phyloP scores from a whole-genome alignment of 2,888 invertebrate genomes.

The Dusona sp. region DNA sequence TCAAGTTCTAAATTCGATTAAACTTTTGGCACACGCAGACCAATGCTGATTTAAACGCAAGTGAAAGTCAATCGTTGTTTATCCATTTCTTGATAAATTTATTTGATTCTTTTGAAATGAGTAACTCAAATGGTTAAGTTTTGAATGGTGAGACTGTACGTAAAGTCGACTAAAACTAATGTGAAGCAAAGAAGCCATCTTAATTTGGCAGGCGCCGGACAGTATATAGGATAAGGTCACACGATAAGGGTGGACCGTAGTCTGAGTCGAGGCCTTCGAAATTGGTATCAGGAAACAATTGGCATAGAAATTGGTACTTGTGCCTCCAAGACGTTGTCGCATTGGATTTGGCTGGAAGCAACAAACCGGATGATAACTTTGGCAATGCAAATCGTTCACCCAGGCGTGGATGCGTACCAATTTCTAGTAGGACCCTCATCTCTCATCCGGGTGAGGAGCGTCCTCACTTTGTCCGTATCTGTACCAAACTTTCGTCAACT shows the following conservation, averaged over 20 bases:
- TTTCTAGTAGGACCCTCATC: constrained; percentile 36
- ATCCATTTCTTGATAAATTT: background rate
- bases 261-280: constrained; percentile 45
- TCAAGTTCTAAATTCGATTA: background rate
- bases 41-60: background rate
- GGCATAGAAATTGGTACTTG: constrained; percentile 79
- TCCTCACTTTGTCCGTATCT: constrained; percentile 18
- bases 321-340: constrained; percentile 39
- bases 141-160: constrained; percentile 5
- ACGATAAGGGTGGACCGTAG: background rate
- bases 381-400: constrained; percentile 74
- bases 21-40: background rate
- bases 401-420: constrained; percentile 51
- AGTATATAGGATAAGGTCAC: constrained; percentile 14
- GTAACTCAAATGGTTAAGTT: background rate
- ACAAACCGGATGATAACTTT: constrained; percentile 71
- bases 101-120: background rate
- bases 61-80: background rate
- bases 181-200: background rate
- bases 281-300: constrained; percentile 78
- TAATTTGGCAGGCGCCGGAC: constrained; percentile 9
- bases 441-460: background rate
- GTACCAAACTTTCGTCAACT: constrained; percentile 58
- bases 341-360: constrained; percentile 52
- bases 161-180: background rate